phyloP scores from a whole-genome alignment of 2,797 vertebrate species.

The Heliangelus exortis region DNA sequence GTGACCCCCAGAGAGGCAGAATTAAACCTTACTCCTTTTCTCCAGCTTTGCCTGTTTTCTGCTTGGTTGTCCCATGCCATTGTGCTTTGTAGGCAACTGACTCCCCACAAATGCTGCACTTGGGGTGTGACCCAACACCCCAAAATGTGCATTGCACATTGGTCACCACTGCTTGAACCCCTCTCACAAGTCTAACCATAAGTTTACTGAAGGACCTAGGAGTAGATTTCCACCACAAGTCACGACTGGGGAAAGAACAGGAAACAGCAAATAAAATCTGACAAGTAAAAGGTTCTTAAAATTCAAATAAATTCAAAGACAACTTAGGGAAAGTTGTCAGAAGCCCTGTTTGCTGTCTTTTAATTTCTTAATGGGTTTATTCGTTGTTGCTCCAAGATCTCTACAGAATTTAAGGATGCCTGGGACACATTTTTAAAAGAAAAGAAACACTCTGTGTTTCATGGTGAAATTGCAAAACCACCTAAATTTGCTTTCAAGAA shows the following conservation, averaged over 20 bases:
- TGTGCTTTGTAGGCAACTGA: background rate
- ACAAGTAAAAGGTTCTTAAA: background rate
- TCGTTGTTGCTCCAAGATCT: background rate
- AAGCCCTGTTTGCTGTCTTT: background rate
- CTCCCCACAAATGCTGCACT: background rate
- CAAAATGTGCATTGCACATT: fast-evolving
- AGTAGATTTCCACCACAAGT: background rate
- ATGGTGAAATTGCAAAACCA: constrained; percentile 9
- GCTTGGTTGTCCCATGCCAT: fast-evolving
- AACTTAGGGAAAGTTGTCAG: background rate
- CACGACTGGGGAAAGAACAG: background rate
- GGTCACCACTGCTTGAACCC: background rate
- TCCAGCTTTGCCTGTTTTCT: background rate
- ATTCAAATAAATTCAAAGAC: background rate
- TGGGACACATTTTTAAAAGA: background rate
- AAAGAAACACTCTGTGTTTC: background rate
- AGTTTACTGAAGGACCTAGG: background rate
- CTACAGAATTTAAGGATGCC: background rate
- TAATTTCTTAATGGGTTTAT: background rate
- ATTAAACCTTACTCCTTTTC: background rate
- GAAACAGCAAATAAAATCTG: constrained; percentile 15
- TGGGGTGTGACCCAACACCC: background rate
- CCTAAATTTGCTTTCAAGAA: constrained; percentile 44
- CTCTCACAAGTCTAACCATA: background rate
- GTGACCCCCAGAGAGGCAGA: background rate